Conservation (phyloP, 2,888 invertebrate species). For the Morinoia aosen region DNA sequence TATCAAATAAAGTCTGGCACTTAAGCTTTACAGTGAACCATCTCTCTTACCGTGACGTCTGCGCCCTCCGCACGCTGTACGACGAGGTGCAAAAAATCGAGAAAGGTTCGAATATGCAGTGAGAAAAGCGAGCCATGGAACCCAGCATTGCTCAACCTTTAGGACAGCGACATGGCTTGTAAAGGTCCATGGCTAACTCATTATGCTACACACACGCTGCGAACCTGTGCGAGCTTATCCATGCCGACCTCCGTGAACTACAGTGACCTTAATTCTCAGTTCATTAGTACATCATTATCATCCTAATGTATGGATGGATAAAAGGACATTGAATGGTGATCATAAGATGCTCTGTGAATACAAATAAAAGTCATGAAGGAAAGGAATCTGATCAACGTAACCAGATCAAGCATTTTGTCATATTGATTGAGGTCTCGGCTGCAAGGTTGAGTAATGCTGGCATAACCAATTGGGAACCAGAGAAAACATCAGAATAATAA, state of each 20-base stretch:
- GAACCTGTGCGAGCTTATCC: neutral
- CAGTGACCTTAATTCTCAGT: neutral
- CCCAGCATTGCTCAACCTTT: neutral
- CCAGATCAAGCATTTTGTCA: neutral
- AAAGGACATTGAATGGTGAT: neutral
- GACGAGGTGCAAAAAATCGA: conserved; percentile 34
- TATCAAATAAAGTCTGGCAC: neutral
- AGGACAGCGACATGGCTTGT: neutral
- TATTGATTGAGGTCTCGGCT: neutral
- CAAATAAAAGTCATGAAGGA: neutral
- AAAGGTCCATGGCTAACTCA: neutral
- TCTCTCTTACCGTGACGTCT: conserved; percentile 41
- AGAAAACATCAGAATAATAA: conserved; percentile 25
- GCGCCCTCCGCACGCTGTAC: conserved; percentile 45
- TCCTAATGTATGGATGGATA: neutral
- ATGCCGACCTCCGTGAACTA: neutral
- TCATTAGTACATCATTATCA: neutral
- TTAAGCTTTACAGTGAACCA: neutral
- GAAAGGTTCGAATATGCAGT: conserved; percentile 41
- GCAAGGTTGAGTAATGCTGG: neutral
- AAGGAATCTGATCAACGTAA: neutral
- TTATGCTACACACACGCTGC: neutral
- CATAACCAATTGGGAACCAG: conserved; percentile 13
- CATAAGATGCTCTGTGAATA: neutral
- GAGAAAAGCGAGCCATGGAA: conserved; percentile 33